Evolutionary conservation across 1,140 invertebrate species (phyloP), one percentile per base, ranked within the genome.

Genomic region (Sminthurinus signatus): DNA sequence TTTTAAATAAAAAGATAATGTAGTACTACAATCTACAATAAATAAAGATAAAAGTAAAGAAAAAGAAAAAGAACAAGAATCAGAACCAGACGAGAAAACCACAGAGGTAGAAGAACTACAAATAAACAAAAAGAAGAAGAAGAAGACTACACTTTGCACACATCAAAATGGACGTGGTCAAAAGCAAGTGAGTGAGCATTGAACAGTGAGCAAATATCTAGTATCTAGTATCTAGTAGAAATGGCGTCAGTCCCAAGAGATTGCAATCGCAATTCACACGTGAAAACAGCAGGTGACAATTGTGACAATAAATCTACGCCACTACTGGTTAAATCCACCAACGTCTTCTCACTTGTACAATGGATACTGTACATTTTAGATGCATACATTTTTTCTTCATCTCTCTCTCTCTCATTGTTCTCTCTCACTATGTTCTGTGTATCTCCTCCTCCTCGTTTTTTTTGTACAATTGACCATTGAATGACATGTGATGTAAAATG

Each of bases 181-280:
- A n/a, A n/a, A n/a, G n/a, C n/a, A n/a, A n/a, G n/a, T n/a, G n/a
- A n/a, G n/a, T n/a, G n/a, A n/a, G n/a, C n/a, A n/a, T n/a, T n/a
- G n/a, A n/a, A n/a, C n/a, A n/a, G n/a, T n/a, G n/a, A n/a, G n/a
- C n/a, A n/a, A n/a, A n/a, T n/a, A n/a, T n/a, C n/a, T n/a, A n/a
- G n/a, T n/a, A n/a, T n/a, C n/a, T n/a, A n/a, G n/a, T n/a, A n/a
- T n/a, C 29, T 54, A 44, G 39, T n/a, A 39, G 56, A 65, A 55
- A 65, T 65, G 64, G 64, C 64, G 64, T 65, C 64, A 64, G 62
- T 50, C 28, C 21, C 28, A 54, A 51, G 57, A 48, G 64, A 65
- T 65, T 65, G 64, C 64, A 65, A 65, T 65, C 64, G 36, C 48
- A 60, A 65, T 60, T 65, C 64, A 65, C 64, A 65, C 64, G 64